These are phyloP conservation scores for Phasianus colchicus DNA, from an alignment of 2,113 vertebrate genomes.

Conservation along the genomic window DNA sequence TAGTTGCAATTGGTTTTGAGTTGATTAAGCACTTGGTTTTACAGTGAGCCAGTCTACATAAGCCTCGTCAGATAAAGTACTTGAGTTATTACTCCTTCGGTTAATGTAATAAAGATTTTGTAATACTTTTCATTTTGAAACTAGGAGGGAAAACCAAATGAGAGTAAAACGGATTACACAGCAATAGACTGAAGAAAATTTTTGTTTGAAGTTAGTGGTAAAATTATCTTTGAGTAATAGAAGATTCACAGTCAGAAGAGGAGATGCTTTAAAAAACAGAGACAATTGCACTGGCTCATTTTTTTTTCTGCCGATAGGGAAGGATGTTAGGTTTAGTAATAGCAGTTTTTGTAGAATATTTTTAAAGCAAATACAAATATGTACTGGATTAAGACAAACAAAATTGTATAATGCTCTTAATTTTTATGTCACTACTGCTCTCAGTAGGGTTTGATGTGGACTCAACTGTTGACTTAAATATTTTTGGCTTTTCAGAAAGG, in stretches of 20 bases:
- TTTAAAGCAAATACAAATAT: slow-evolving; percentile 62
- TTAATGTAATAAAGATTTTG: slow-evolving; percentile 2
- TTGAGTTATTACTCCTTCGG: background rate
- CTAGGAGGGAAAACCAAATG: background rate
- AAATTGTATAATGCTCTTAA: slow-evolving; percentile 67
- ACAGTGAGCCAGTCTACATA: background rate
- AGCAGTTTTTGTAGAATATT: slow-evolving; percentile 74
- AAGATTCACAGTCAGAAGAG: background rate
- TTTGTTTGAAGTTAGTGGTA: background rate
- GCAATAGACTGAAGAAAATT: background rate
- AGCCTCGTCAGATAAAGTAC: background rate
- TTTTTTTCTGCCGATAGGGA: slow-evolving; percentile 60
- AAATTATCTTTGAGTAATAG: background rate
- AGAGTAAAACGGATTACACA: background rate
- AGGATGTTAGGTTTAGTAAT: slow-evolving; percentile 36
- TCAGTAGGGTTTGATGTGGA: slow-evolving; percentile 61
- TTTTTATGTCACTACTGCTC: slow-evolving; percentile 73
- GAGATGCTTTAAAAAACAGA: background rate
- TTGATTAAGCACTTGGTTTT: background rate
- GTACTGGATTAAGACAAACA: slow-evolving; percentile 47
- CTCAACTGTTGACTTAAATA: slow-evolving; percentile 39
- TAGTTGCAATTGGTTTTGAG: background rate
- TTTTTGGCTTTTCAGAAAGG: slow-evolving; percentile 65
- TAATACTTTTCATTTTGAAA: background rate
- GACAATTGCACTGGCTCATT: background rate